Conservation (phyloP, 2,888 invertebrate species). For the Alsophila aescularia region DNA sequence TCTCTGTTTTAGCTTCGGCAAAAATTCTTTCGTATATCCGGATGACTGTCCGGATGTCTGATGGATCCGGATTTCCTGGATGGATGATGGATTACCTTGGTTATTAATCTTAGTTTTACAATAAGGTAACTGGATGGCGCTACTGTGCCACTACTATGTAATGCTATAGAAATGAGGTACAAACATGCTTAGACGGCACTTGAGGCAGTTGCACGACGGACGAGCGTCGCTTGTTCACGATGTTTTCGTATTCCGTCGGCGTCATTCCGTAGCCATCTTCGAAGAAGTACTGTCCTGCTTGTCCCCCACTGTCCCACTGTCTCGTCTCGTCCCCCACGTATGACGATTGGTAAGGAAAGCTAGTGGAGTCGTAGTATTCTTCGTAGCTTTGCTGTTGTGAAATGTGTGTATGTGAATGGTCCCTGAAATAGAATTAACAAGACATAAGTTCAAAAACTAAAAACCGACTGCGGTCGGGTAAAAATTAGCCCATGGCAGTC, state of each 20-base stretch:
- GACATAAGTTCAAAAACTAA: no score
- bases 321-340: constrained; percentile 86
- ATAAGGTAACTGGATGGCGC: background rate
- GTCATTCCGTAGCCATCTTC: constrained; percentile 74
- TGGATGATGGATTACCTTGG: no score
- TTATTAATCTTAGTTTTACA: no score
- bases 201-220: constrained; percentile 81
- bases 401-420: constrained; percentile 77
- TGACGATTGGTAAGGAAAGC: constrained; percentile 86
- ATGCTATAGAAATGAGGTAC: background rate
- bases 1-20: no score
- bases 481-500: no score
- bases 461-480: no score
- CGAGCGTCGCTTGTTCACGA: constrained; percentile 81
- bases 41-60: no score
- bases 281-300: constrained; percentile 82
- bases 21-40: no score
- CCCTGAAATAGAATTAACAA: constrained; percentile 59
- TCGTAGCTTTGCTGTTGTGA: constrained; percentile 84
- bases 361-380: constrained; percentile 87
- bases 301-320: constrained; percentile 90
- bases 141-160: background rate
- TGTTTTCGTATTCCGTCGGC: constrained; percentile 84
- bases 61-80: no score
- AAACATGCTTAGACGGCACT: constrained; percentile 70